Evolutionary conservation across 2,888 invertebrate genomes (phyloP), one percentile per base, ranked within the genome.

Genomic region (Ormyrus thymus): DNA sequence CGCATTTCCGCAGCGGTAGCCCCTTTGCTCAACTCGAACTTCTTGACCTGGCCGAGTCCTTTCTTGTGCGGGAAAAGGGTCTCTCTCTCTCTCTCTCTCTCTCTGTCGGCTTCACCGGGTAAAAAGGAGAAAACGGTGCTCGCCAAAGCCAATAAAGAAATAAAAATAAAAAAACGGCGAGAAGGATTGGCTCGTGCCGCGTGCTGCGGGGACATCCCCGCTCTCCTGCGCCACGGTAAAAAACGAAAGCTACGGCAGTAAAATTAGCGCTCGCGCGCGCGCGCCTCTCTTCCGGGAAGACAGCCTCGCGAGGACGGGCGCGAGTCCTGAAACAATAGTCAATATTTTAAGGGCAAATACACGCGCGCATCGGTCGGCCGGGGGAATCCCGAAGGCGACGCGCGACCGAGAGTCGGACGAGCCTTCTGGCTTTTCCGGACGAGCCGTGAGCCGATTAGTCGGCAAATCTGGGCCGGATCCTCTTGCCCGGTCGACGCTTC

Each of bases 261-360:
- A 29, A 29, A 29, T 29, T 29, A 29, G 29, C 29, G 29, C 4
- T 29, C 29, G 29, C 29, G 29, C 4, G 29, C 29, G 29, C 29
- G 29, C 29, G 29, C 29, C 29, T 29, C 29, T 29, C 29, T 29
- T 29, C 29, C 29, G 4, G 11, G n/a, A 13, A 15, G 3, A n/a
- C 6, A 10, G 10, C 7, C 15, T 15, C 13, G 50, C 7, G 46
- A 51, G 11, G 56, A 15, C 43, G 53, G 13, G 48, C 5, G 43
- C 45, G 29, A 10, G 65, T 77, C 70, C 76, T 84, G 83, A 85
- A 83, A 85, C 84, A 84, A 86, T 86, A 86, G 85, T 83, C 81
- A 86, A 86, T 85, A 84, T 86, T 86, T 85, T 84, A 84, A 79
- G 13, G 83, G 81, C 82, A 86, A 86, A 86, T 81, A 84, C 78